Percentiles rank a stretch among this genome's conserved stretches.
Evolutionary conservation across 2,888 invertebrate genomes (phyloP).

Genomic region (Rotaria magnacalcarata): DNA sequence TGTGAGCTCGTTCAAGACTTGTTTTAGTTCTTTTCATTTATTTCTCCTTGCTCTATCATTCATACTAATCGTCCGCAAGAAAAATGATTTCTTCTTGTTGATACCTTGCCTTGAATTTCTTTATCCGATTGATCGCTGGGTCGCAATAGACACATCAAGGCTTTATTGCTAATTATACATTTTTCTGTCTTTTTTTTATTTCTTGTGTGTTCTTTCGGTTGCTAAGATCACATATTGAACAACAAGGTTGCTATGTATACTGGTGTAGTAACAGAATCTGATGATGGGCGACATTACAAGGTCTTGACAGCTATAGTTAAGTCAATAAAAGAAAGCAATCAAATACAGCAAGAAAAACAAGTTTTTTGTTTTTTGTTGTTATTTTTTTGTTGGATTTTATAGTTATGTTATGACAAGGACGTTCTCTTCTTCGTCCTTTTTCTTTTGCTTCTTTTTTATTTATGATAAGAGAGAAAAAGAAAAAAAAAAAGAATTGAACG

Average conservation of each 20-base stretch:
- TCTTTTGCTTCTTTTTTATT: neutral
- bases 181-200: neutral
- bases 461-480: neutral
- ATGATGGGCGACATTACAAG: conserved; percentile 1
- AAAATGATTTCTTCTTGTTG: neutral
- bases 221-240: conserved; percentile 26
- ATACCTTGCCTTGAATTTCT: neutral
- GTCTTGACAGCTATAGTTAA: neutral
- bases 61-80: neutral
- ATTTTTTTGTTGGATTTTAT: neutral
- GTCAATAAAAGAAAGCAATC: neutral
- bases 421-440: neutral
- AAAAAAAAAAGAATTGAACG: neutral
- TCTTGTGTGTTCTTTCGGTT: neutral
- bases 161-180: neutral
- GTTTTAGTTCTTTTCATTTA: neutral
- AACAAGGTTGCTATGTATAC: conserved; percentile 12
- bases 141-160: neutral
- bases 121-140: neutral
- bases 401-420: neutral
- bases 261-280: neutral
- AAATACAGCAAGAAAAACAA: neutral
- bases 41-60: neutral
- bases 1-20: too few species aligned
- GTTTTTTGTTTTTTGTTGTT: neutral